These are phyloP conservation scores for Dendrolimus kikuchii DNA, from an alignment of 1,140 invertebrate genomes.

Conservation along the genomic window DNA sequence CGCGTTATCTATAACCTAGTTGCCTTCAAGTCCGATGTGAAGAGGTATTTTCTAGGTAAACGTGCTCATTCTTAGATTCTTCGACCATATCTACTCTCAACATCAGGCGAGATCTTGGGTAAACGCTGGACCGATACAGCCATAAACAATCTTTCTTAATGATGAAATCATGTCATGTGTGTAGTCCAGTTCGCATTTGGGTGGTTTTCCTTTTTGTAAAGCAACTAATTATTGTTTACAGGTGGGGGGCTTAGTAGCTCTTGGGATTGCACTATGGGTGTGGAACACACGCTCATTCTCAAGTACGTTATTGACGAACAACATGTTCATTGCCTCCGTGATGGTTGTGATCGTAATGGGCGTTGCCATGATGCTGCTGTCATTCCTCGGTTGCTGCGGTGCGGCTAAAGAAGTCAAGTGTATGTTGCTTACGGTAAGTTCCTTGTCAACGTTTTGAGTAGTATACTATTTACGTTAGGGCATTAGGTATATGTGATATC, in stretches of 20 bases:
- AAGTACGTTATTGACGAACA: slow-evolving; percentile 85
- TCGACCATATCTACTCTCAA: no score
- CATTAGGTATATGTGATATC: no score
- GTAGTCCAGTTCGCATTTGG: neutral
- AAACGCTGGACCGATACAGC: no score
- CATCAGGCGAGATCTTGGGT: no score
- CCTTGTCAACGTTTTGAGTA: slow-evolving; percentile 24
- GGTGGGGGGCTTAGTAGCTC: slow-evolving; percentile 84
- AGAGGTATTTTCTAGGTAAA: no score
- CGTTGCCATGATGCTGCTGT: slow-evolving; percentile 81
- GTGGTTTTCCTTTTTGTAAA: neutral
- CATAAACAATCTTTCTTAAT: no score
- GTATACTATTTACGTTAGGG: no score
- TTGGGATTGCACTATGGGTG: slow-evolving; percentile 86
- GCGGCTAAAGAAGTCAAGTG: slow-evolving; percentile 92
- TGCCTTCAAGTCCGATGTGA: no score
- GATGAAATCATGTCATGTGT: no score
- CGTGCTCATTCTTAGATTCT: no score
- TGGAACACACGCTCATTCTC: slow-evolving; percentile 87
- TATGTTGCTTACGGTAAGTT: slow-evolving; percentile 86
- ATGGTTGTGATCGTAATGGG: slow-evolving; percentile 88
- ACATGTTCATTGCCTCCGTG: slow-evolving; percentile 86
- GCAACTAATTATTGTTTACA: slow-evolving; percentile 49
- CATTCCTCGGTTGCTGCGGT: slow-evolving; percentile 89
- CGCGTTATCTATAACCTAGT: no score